Percentiles rank a stretch among this genome's conserved stretches.
phyloP scores from a whole-genome alignment of 1,140 invertebrate genomes.

The Amyelois transitella region DNA sequence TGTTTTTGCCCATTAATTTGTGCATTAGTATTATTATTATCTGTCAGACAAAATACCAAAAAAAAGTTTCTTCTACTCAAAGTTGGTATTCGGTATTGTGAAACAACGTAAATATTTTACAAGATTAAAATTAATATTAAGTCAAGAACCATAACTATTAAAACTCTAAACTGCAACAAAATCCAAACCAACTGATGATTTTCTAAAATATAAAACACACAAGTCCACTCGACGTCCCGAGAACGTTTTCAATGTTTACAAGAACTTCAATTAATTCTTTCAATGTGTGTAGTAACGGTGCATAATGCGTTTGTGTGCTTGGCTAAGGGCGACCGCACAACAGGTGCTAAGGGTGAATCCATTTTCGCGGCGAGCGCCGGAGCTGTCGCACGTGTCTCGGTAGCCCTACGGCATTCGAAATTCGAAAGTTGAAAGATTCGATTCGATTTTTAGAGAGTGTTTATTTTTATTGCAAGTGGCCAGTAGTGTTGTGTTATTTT shows the following conservation, averaged over 20 bases:
- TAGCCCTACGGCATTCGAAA: neutral
- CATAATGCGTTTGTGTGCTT: constrained; percentile 1
- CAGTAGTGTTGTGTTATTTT: constrained; percentile 2
- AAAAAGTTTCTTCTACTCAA: too few species aligned
- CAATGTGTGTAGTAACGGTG: neutral
- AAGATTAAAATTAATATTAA: too few species aligned
- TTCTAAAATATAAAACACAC: too few species aligned
- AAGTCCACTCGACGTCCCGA: too few species aligned
- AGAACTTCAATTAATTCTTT: neutral
- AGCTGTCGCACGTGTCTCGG: constrained; percentile 27
- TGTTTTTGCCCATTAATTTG: too few species aligned
- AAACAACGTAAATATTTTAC: too few species aligned
- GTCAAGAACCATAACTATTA: too few species aligned
- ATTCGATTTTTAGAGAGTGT: neutral
- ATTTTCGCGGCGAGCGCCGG: constrained; percentile 26
- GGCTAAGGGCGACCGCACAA: constrained; percentile 26
- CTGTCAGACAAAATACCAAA: too few species aligned
- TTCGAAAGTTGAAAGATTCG: neutral
- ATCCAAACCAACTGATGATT: too few species aligned
- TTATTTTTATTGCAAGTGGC: neutral
- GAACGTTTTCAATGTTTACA: constrained; percentile 2
- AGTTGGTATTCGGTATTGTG: too few species aligned
- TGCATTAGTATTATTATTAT: too few species aligned
- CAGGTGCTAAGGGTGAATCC: constrained; percentile 30
- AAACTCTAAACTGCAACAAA: too few species aligned